Percentiles rank a stretch among this genome's conserved stretches.
phyloP scores from a whole-genome alignment of 2,797 vertebrate genomes.

The Kryptopterus vitreolus region DNA sequence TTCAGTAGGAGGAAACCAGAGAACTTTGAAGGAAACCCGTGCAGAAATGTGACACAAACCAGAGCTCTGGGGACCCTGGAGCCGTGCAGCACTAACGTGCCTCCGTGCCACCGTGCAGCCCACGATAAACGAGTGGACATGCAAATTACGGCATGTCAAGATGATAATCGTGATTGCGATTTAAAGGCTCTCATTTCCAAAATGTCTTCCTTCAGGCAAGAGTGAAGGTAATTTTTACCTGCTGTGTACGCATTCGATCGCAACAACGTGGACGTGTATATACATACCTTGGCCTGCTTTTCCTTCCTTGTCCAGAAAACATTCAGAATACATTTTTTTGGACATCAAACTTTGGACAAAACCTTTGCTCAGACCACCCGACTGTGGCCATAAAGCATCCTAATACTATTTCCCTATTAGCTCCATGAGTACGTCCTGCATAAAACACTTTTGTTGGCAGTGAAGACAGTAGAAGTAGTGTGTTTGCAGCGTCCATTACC shows the following conservation, averaged over 20 bases:
- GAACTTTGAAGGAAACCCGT: not conserved
- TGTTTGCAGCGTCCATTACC: not conserved
- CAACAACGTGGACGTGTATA: not conserved
- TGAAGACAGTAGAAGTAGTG: not conserved
- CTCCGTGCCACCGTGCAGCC: not conserved
- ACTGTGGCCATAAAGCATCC: too few species aligned
- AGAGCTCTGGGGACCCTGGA: not conserved
- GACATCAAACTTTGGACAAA: not conserved
- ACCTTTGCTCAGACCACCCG: too few species aligned
- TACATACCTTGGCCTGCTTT: not conserved
- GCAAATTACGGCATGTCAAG: not conserved
- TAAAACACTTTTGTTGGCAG: not conserved
- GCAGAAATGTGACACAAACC: not conserved
- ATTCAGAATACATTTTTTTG: not conserved
- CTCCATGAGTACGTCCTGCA: too few species aligned
- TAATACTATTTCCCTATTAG: not conserved
- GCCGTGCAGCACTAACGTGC: not conserved
- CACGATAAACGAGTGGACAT: not conserved
- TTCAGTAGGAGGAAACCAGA: not conserved
- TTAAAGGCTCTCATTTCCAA: not conserved
- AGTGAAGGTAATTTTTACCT: not conserved
- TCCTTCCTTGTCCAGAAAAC: not conserved
- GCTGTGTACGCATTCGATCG: not conserved
- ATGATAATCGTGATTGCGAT: conserved; percentile 1
- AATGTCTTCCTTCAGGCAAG: not conserved